These are phyloP conservation scores for Xiphophorus hellerii DNA, from an alignment of 2,113 vertebrate species.

Conservation along the genomic window DNA sequence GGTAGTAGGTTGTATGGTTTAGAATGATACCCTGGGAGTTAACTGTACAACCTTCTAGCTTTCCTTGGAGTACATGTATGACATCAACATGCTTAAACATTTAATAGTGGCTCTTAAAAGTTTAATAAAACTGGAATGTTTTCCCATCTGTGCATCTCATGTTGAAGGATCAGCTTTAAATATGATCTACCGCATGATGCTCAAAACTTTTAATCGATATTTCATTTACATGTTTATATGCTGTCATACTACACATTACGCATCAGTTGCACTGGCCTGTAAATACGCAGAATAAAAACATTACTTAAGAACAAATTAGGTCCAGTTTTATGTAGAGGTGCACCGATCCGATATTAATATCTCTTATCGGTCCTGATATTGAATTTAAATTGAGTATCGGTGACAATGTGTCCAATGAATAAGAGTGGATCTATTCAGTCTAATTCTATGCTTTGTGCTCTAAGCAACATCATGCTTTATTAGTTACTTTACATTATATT, in stretches of 20 bases:
- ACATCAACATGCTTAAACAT: conserved; percentile 79
- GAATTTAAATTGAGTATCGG: too few relatives aligned
- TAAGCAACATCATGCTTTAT: too few relatives aligned
- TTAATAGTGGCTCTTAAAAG: neutral
- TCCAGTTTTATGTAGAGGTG: neutral
- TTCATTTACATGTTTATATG: neutral
- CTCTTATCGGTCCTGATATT: too few relatives aligned
- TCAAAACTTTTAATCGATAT: conserved; percentile 34
- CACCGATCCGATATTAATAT: too few relatives aligned
- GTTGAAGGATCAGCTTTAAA: conserved; percentile 46
- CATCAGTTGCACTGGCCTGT: conserved; percentile 14
- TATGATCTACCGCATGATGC: conserved; percentile 23
- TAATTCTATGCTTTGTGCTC: too few relatives aligned
- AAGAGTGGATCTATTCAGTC: too few relatives aligned
- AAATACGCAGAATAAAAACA: neutral
- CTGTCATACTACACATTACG: conserved; percentile 39
- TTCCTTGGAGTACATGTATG: conserved; percentile 99
- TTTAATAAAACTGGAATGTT: conserved; percentile 9
- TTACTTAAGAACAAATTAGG: conserved; percentile 2
- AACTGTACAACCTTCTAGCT: conserved; percentile 99
- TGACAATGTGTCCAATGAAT: too few relatives aligned
- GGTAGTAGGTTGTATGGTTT: conserved; percentile 99
- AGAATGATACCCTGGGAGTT: conserved; percentile 99
- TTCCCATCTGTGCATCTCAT: conserved; percentile 21
- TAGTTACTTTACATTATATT: too few relatives aligned